Evolutionary conservation across 2,888 invertebrate genomes (phyloP).

Genomic region (Rutpela maculata): DNA sequence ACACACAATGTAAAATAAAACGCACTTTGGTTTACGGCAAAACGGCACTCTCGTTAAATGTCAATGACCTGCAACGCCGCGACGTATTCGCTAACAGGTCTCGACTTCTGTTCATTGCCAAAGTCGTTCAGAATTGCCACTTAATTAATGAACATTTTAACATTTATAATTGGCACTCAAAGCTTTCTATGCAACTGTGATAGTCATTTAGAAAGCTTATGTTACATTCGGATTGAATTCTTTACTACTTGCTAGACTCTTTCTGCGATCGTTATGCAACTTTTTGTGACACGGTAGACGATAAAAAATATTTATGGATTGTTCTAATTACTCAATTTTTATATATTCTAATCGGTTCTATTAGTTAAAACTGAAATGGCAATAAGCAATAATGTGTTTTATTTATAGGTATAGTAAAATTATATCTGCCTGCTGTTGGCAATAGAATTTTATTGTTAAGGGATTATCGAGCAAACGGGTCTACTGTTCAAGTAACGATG

Average conservation of each 20-base stretch:
- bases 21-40: background rate
- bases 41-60: slow-evolving; percentile 44
- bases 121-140: slow-evolving; percentile 35
- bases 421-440: too few species aligned
- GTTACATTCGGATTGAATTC: background rate
- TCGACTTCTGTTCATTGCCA: slow-evolving; percentile 41
- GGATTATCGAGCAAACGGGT: too few species aligned
- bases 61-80: slow-evolving; percentile 52
- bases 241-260: background rate
- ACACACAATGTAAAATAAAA: background rate
- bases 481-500: too few species aligned
- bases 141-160: slow-evolving; percentile 33
- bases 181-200: slow-evolving; percentile 12
- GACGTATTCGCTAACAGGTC: slow-evolving; percentile 33
- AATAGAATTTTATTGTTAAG: too few species aligned
- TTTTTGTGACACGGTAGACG: background rate
- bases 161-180: slow-evolving; percentile 31
- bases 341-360: too few species aligned
- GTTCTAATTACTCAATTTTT: too few species aligned
- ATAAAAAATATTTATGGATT: too few species aligned
- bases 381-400: too few species aligned
- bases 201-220: slow-evolving; percentile 4
- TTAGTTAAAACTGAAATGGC: too few species aligned
- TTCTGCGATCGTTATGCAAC: background rate
- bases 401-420: too few species aligned